Evolutionary conservation across 2,797 vertebrate genomes (phyloP).

Genomic region (Zalophus californianus): DNA sequence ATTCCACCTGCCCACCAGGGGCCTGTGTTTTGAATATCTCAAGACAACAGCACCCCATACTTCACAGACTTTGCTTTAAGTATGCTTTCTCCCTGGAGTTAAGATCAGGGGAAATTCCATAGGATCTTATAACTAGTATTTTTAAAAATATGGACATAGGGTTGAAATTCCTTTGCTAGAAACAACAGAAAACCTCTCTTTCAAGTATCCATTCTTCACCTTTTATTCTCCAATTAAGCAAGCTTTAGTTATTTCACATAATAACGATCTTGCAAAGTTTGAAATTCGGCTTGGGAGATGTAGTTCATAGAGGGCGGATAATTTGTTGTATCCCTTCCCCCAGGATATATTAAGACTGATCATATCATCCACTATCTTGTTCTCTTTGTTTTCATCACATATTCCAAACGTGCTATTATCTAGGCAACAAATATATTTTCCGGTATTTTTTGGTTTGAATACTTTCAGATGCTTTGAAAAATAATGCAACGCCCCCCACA

Average conservation of each 20-base stretch:
- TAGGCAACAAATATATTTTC: conserved; percentile 14
- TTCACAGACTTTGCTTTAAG: conserved; percentile 48
- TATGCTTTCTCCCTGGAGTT: background rate
- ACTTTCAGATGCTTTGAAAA: conserved; percentile 67
- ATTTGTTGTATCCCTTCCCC: background rate
- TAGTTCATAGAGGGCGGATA: background rate
- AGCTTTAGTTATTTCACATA: conserved; percentile 40
- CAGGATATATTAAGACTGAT: background rate
- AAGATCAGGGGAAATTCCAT: background rate
- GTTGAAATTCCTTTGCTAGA: conserved; percentile 38
- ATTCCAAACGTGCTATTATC: conserved; percentile 28
- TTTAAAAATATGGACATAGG: background rate
- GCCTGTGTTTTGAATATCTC: conserved; percentile 42
- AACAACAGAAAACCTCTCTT: background rate
- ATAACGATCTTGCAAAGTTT: conserved; percentile 63
- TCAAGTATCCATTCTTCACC: background rate
- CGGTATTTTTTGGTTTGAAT: conserved; percentile 6
- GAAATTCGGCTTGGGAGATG: conserved; percentile 37
- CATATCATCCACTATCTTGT: background rate
- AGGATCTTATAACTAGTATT: background rate
- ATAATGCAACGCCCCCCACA: conserved; percentile 7
- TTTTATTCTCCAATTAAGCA: conserved; percentile 54
- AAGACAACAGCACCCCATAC: background rate
- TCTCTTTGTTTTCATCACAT: conserved; percentile 27
- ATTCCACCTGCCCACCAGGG: background rate